These are phyloP conservation scores for Eriosoma lanigerum DNA, from an alignment of 1,140 invertebrate species.

Conservation along the genomic window DNA sequence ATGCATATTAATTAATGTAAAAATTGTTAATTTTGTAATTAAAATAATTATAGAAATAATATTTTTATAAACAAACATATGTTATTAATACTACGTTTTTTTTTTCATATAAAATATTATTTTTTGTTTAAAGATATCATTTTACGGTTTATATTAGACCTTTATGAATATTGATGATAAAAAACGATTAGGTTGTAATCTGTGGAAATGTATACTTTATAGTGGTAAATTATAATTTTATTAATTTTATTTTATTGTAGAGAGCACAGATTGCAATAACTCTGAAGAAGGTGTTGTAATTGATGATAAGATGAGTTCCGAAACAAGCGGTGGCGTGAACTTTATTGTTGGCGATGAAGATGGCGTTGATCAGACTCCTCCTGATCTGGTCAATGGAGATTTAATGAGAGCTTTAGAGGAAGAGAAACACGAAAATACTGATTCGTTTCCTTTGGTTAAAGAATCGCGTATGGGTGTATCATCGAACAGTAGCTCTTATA, in stretches of 20 bases:
- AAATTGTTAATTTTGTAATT: too few species aligned
- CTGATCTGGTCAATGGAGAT: conserved; percentile 49
- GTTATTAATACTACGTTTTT: too few species aligned
- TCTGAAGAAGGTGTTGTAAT: conserved; percentile 28
- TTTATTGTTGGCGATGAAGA: conserved; percentile 53
- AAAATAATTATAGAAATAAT: too few species aligned
- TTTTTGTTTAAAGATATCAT: too few species aligned
- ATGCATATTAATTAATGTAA: too few species aligned
- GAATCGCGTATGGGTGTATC: conserved; percentile 53
- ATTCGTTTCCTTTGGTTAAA: conserved; percentile 59
- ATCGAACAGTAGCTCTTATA: conserved; percentile 56
- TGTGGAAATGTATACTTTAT: background rate
- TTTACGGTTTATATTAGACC: too few species aligned
- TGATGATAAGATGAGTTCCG: conserved; percentile 43
- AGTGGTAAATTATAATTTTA: background rate
- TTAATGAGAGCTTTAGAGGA: conserved; percentile 54
- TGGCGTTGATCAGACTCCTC: conserved; percentile 5
- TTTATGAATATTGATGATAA: too few species aligned
- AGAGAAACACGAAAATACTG: conserved; percentile 58
- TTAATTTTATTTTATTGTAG: background rate
- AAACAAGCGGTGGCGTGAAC: conserved; percentile 45
- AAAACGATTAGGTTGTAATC: too few species aligned
- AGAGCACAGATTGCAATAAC: conserved; percentile 47
- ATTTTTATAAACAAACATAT: too few species aligned
- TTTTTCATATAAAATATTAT: too few species aligned